Conservation (phyloP, 2,113 vertebrate genomes). For the Gymnocephalus cernua region DNA sequence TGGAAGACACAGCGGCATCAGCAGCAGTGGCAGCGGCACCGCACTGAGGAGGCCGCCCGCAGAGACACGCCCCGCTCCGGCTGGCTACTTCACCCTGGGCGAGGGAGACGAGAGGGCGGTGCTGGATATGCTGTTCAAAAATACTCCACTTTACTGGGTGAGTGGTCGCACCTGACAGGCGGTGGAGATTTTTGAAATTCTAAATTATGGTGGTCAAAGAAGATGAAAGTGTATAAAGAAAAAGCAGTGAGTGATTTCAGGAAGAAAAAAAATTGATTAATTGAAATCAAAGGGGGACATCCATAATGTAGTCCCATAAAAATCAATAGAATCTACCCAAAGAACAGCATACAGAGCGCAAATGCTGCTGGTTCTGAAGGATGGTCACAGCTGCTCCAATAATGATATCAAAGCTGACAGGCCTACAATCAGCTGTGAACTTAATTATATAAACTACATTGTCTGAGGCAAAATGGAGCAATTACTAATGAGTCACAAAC, state of each 20-base stretch:
- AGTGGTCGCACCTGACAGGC: neutral
- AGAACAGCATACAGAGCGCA: neutral
- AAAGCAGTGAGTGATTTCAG: neutral
- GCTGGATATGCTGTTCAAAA: neutral
- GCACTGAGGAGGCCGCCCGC: conserved; percentile 68
- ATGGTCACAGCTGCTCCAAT: conserved; percentile 10
- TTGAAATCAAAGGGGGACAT: neutral
- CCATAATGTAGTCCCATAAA: neutral
- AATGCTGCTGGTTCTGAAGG: neutral
- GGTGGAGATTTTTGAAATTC: neutral
- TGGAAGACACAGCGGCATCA: conserved; percentile 61
- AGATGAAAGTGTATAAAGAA: neutral
- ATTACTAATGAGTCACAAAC: conserved; percentile 11
- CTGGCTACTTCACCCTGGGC: conserved; percentile 62
- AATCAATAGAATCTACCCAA: neutral
- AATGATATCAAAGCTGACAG: neutral
- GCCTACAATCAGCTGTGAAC: neutral
- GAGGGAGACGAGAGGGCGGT: neutral
- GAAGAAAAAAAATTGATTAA: neutral
- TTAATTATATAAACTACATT: conserved; percentile 22
- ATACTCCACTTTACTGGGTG: neutral
- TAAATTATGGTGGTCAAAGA: neutral
- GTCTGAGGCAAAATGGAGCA: conserved; percentile 24
- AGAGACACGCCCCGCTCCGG: conserved; percentile 72
- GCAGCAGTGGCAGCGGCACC: conserved; percentile 65